Conservation (phyloP, 1,140 invertebrate species). For the Drosophila arawakana region DNA sequence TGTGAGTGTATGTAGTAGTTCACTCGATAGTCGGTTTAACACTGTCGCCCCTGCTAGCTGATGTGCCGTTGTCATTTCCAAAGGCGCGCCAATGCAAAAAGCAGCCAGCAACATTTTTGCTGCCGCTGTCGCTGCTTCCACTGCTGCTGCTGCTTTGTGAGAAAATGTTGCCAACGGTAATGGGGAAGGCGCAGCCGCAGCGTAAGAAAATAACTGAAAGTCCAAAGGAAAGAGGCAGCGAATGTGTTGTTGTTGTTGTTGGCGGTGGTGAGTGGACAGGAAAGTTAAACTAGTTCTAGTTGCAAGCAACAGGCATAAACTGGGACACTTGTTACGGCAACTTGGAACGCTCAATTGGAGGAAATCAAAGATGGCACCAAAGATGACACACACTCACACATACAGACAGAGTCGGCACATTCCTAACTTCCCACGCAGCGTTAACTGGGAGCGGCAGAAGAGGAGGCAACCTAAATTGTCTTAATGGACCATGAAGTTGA, state of each 20-base stretch:
- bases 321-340: conserved; percentile 79
- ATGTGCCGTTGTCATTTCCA: conserved; percentile 72
- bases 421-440: conserved; percentile 69
- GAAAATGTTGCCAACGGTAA: conserved; percentile 79
- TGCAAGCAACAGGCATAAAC: conserved; percentile 55
- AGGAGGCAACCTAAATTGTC: conserved; percentile 76
- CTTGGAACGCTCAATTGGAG: conserved; percentile 55
- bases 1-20: not conserved
- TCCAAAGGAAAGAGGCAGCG: conserved; percentile 59
- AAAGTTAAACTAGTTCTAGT: conserved; percentile 80
- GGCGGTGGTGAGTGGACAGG: conserved; percentile 55
- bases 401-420: conserved; percentile 17
- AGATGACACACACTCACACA: conserved; percentile 38
- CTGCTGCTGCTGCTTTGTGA: conserved; percentile 59
- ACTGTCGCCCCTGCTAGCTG: conserved; percentile 21
- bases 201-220: conserved; percentile 55
- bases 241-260: conserved; percentile 27
- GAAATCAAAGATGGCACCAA: conserved; percentile 59
- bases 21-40: conserved; percentile 10
- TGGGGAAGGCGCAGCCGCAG: conserved; percentile 53
- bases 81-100: conserved; percentile 70
- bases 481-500: conserved; percentile 79
- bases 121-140: conserved; percentile 26
- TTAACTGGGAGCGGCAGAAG: conserved; percentile 45
- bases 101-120: conserved; percentile 62